These are phyloP conservation scores for Drosophila seguyi DNA, from an alignment of 1,140 invertebrate genomes.

Conservation along the genomic window DNA sequence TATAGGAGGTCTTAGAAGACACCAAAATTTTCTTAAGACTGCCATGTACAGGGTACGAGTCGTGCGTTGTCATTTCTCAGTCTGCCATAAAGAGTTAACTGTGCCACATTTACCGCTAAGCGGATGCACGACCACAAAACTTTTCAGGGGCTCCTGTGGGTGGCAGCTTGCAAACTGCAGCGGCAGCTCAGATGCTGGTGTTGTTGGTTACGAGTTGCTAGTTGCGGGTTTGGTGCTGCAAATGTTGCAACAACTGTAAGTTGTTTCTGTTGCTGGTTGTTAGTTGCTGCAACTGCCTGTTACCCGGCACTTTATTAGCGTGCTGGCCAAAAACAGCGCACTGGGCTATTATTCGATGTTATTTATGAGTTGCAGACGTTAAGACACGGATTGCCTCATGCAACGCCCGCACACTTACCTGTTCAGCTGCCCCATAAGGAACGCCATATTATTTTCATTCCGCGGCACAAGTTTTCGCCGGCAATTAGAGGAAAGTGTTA, in stretches of 20 bases:
- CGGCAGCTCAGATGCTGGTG: slow-evolving; percentile 25
- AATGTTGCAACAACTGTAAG: slow-evolving; percentile 18
- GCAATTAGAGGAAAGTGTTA: slow-evolving; percentile 69
- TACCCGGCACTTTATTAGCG: slow-evolving; percentile 63
- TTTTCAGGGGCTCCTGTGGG: slow-evolving; percentile 41
- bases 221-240: slow-evolving; percentile 14
- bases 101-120: slow-evolving; percentile 55
- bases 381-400: slow-evolving; percentile 36
- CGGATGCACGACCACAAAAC: slow-evolving; percentile 58
- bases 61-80: background rate
- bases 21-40: background rate
- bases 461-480: slow-evolving; percentile 28
- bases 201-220: slow-evolving; percentile 18
- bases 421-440: slow-evolving; percentile 32
- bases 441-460: slow-evolving; percentile 59
- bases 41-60: slow-evolving; percentile 3
- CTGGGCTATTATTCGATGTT: slow-evolving; percentile 66
- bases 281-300: slow-evolving; percentile 10
- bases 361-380: slow-evolving; percentile 68
- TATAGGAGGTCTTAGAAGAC: background rate
- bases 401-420: slow-evolving; percentile 31
- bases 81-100: slow-evolving; percentile 50
- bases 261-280: slow-evolving; percentile 31
- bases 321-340: slow-evolving; percentile 1
- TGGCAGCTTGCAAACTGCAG: slow-evolving; percentile 41